A percentile compares a stretch with the other conserved stretches of the same genome.
Conservation (phyloP, 2,113 vertebrate genomes). For the Morone saxatilis region DNA sequence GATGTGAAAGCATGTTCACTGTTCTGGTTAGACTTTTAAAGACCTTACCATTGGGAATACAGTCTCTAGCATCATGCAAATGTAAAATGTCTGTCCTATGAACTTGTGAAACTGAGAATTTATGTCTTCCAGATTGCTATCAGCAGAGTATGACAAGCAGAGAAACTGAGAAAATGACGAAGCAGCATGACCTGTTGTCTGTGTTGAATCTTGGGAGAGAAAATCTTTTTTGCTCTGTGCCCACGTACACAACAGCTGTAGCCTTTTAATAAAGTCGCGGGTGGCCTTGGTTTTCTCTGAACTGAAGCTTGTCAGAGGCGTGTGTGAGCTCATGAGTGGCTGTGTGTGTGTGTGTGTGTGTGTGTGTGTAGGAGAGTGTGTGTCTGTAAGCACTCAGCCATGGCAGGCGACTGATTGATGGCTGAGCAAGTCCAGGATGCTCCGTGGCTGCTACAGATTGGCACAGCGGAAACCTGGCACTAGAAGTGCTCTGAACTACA, state of each 20-base stretch:
- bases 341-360: neutral
- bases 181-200: slow-evolving; percentile 61
- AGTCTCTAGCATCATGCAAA: slow-evolving; percentile 30
- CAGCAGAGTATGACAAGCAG: slow-evolving; percentile 53
- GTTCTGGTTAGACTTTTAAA: slow-evolving; percentile 17
- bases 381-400: slow-evolving; percentile 57
- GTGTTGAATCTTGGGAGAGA: slow-evolving; percentile 41
- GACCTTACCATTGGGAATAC: neutral
- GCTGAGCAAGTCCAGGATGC: slow-evolving; percentile 70
- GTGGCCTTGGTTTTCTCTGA: slow-evolving; percentile 59
- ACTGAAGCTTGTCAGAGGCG: slow-evolving; percentile 49
- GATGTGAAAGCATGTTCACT: neutral
- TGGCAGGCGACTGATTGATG: slow-evolving; percentile 77
- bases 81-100: slow-evolving; percentile 42
- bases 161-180: slow-evolving; percentile 49
- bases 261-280: slow-evolving; percentile 73
- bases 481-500: slow-evolving; percentile 11
- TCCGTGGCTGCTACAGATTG: slow-evolving; percentile 77
- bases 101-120: slow-evolving; percentile 41
- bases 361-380: slow-evolving; percentile 14
- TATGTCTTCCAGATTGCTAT: slow-evolving; percentile 56
- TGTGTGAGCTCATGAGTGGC: slow-evolving; percentile 17
- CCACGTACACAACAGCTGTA: slow-evolving; percentile 65
- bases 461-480: slow-evolving; percentile 75
- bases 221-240: slow-evolving; percentile 25